Evolutionary conservation across 1,140 invertebrate genomes (phyloP), one percentile per base, ranked within the genome.

Genomic region (Ylistrum balloti): DNA sequence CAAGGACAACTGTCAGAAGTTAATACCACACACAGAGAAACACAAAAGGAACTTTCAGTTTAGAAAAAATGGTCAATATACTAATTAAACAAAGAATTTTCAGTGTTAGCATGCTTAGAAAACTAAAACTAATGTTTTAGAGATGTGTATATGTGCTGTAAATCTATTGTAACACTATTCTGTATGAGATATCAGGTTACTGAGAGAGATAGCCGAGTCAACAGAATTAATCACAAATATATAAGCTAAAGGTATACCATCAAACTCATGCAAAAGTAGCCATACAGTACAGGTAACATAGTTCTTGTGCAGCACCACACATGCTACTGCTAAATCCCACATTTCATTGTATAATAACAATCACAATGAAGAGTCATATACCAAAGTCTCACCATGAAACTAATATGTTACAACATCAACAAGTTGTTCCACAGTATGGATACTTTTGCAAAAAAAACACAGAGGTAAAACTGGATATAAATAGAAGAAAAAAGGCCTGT

Each of bases 241-340:
- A 7, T 7, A 38, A 13, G 35, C n/a, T 28, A 28, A 74, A 45
- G 41, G 10, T 45, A 45, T 15, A 45, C 10, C 5, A 74, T 74
- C 56, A 74, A 74, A 74, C 56, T 7, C 56, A 74, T 74, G 56
- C 56, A 74, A 74, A 48, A 74, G 56, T n/a, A 74, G 56, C 56
- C 56, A 74, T 74, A 74, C 22, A 74, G 28, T 28, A 74, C 41
- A n/a, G 22, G 17, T 17, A 74, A 74, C 22, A 74, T 5, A 48
- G 56, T 7, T 45, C 56, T 74, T 22, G 10, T n/a, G 28, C 1
- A 74, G 17, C 56, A 28, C 28, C 13, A n/a, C 17, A 56, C 45
- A 56, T 11, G 2, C 13, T 56, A 56, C 45, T 20, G 56, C 22
- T 28, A 74, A 9, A 45, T 15, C 17, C 10, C 41, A 45, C 41